Evolutionary conservation across 2,797 vertebrate genomes (phyloP).

Genomic region (Ispidina lecontei): DNA sequence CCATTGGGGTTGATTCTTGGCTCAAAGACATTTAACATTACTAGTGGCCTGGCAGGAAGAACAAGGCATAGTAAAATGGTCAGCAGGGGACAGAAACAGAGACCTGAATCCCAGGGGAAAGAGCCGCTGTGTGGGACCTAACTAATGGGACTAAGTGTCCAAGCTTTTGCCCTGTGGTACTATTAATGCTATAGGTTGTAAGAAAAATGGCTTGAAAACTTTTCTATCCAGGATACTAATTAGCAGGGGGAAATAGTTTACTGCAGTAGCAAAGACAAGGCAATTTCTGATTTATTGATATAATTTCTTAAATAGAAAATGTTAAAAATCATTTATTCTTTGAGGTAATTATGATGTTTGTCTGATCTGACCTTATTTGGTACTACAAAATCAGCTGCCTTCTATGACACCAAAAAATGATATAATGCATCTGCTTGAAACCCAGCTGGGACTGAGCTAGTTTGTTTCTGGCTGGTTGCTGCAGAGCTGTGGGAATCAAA

Average conservation of each 20-base stretch:
- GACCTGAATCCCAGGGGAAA: background rate
- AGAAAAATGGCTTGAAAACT: background rate
- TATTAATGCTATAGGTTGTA: background rate
- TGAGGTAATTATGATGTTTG: background rate
- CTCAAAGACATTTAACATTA: background rate
- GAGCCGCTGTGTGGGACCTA: background rate
- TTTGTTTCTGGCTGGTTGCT: background rate
- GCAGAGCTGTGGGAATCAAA: background rate
- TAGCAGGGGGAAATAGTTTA: background rate
- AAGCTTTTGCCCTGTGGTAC: background rate
- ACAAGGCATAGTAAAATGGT: background rate
- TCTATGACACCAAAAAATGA: no score
- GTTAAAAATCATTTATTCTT: background rate
- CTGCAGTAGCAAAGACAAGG: background rate
- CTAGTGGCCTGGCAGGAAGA: background rate
- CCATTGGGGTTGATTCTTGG: background rate
- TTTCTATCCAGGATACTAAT: background rate
- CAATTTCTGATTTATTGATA: background rate
- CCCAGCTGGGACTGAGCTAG: background rate
- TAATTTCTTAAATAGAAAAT: background rate
- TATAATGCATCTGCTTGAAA: background rate
- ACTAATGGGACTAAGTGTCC: background rate
- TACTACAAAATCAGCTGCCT: background rate
- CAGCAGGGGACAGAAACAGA: background rate
- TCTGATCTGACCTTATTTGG: background rate